phyloP scores from a whole-genome alignment of 2,888 invertebrate genomes.

The Lepidonotus clava region DNA sequence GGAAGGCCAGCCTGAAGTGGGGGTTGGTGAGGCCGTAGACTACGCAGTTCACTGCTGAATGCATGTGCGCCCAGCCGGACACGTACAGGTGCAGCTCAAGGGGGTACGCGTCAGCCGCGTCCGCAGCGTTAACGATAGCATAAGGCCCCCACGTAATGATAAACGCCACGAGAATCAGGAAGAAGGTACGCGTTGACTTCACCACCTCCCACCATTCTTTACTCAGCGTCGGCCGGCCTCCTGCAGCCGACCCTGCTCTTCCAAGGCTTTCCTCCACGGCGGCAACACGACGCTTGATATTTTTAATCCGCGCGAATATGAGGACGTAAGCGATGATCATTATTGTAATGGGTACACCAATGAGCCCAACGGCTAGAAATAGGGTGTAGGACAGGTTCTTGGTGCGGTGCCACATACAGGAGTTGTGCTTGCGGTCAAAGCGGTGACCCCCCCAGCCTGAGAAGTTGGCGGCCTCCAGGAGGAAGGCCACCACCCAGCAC shows the following conservation, averaged over 20 bases:
- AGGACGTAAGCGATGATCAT: constrained; percentile 70
- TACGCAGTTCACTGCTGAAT: constrained; percentile 72
- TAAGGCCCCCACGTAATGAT: constrained; percentile 75
- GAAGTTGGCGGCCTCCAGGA: constrained; percentile 73
- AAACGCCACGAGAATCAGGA: constrained; percentile 72
- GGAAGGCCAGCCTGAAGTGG: constrained; percentile 66
- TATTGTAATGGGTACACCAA: constrained; percentile 68
- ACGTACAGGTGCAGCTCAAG: constrained; percentile 71
- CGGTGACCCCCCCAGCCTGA: constrained; percentile 73
- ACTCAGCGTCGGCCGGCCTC: constrained; percentile 29
- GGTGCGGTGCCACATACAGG: constrained; percentile 76
- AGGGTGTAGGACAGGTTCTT: constrained; percentile 73
- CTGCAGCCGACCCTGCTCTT: constrained; percentile 50
- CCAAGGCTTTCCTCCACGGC: constrained; percentile 54
- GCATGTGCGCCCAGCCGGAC: constrained; percentile 73
- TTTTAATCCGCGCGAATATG: constrained; percentile 68
- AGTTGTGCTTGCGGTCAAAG: constrained; percentile 73
- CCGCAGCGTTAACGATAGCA: constrained; percentile 71
- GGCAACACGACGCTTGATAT: constrained; percentile 64
- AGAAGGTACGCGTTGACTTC: constrained; percentile 70
- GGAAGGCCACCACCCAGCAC: constrained; percentile 71
- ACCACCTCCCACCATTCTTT: constrained; percentile 70
- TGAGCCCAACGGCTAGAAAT: constrained; percentile 70
- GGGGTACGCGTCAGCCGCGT: constrained; percentile 66
- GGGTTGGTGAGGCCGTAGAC: constrained; percentile 71